These are phyloP conservation scores for Phalacrocorax carbo DNA, from an alignment of 2,113 vertebrate genomes.

Conservation along the genomic window DNA sequence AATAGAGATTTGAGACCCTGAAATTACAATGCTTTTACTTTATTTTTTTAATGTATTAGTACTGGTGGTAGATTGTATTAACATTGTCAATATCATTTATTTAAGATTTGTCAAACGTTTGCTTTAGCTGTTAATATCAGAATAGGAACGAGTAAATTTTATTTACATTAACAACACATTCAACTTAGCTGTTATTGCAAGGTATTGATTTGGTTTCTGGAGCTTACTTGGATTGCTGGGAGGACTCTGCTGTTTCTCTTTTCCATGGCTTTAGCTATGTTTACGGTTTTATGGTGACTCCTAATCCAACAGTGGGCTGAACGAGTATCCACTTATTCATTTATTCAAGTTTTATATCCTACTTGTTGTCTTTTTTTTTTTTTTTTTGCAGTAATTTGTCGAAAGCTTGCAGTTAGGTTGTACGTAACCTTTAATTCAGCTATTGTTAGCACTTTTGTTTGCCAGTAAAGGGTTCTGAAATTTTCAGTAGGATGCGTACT, in stretches of 20 bases:
- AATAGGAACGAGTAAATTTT: background rate
- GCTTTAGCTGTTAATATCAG: conserved; percentile 31
- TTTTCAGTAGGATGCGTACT: conserved; percentile 53
- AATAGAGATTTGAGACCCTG: background rate
- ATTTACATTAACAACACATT: background rate
- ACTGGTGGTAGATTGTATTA: background rate
- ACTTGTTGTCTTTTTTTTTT: conserved; percentile 22
- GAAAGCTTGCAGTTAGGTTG: conserved; percentile 81
- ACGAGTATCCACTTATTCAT: background rate
- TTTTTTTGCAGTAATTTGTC: conserved; percentile 80
- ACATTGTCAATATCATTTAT: background rate
- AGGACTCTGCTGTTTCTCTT: background rate
- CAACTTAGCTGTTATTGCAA: background rate
- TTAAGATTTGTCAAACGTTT: background rate
- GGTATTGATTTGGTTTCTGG: conserved; percentile 32
- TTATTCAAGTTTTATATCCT: conserved; percentile 51
- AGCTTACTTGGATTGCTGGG: background rate
- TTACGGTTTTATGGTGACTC: background rate
- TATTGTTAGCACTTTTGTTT: conserved; percentile 89
- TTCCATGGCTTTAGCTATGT: background rate
- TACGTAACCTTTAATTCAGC: conserved; percentile 91
- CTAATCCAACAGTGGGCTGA: background rate
- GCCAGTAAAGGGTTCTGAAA: conserved; percentile 76
- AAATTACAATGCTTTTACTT: background rate
- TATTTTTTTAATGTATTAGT: background rate